Percentiles rank a stretch among this genome's conserved stretches.
These are phyloP conservation scores for Gobionotothen gibberifrons DNA, from an alignment of 2,797 vertebrate species.

Conservation along the genomic window DNA sequence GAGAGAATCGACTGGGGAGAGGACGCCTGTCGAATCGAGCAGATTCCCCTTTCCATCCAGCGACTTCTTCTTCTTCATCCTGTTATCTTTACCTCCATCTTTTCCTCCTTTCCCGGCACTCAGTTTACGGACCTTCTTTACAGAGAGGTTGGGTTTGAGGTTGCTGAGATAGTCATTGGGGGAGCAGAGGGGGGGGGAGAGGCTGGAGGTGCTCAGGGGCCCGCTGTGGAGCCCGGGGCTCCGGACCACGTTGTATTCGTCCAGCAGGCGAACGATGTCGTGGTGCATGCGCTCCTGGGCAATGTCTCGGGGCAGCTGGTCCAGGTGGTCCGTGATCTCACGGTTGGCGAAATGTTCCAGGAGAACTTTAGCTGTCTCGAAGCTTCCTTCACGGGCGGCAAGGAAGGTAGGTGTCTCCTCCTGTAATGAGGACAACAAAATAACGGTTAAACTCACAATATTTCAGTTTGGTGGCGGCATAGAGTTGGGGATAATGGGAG, in stretches of 20 bases:
- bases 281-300: conserved; percentile 99
- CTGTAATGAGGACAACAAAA: conserved; percentile 72
- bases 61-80: conserved; percentile 91
- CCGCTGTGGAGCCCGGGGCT: conserved; percentile 91
- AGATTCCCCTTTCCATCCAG: conserved; percentile 91
- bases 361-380: conserved; percentile 94
- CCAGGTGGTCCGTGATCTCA: conserved; percentile 98
- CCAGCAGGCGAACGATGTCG: conserved; percentile 95
- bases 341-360: conserved; percentile 97
- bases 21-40: conserved; percentile 89
- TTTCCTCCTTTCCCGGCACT: conserved; percentile 90
- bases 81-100: conserved; percentile 90
- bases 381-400: conserved; percentile 97
- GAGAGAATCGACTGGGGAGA: conserved; percentile 95
- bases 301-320: conserved; percentile 95
- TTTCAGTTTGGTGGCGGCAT: no score
- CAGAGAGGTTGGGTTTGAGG: conserved; percentile 88
- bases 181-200: conserved; percentile 94
- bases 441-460: neutral
- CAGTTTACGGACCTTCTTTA: conserved; percentile 94
- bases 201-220: conserved; percentile 82
- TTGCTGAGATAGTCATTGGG: conserved; percentile 92
- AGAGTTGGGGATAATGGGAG: no score
- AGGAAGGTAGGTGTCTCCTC: conserved; percentile 98
- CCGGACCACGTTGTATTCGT: conserved; percentile 94